Conservation (phyloP, 2,888 invertebrate genomes). For the Athrips mouffetella region DNA sequence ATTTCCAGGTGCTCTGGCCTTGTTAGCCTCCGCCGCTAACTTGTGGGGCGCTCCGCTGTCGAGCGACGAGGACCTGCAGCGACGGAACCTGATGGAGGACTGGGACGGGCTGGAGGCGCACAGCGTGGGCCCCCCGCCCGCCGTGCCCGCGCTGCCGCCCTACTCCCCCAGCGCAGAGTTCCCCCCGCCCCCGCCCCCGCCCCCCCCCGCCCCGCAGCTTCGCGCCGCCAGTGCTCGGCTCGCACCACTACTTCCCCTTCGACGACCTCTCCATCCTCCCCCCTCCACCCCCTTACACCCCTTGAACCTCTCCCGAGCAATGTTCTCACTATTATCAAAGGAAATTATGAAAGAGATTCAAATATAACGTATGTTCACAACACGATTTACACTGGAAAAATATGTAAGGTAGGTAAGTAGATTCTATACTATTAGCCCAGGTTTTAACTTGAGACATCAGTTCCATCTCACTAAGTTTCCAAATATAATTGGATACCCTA, state of each 20-base stretch:
- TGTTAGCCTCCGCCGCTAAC: slow-evolving; percentile 84
- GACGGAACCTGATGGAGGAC: slow-evolving; percentile 79
- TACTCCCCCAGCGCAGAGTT: slow-evolving; percentile 75
- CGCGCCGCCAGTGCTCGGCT: slow-evolving; percentile 58
- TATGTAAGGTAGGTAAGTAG: no score
- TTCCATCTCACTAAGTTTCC: no score
- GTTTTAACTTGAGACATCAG: no score
- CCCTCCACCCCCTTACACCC: slow-evolving; percentile 76
- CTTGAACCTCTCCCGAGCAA: slow-evolving; percentile 39
- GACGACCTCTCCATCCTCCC: slow-evolving; percentile 69
- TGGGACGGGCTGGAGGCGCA: slow-evolving; percentile 81
- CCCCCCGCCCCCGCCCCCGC: no score
- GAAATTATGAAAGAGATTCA: background rate
- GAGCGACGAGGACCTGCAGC: slow-evolving; percentile 65
- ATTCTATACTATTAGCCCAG: no score
- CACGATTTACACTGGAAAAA: no score
- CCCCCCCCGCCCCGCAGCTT: slow-evolving; percentile 46
- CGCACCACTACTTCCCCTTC: slow-evolving; percentile 70
- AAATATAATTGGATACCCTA: no score
- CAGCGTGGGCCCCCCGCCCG: slow-evolving; percentile 76
- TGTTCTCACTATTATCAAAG: background rate
- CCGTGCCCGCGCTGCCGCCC: slow-evolving; percentile 77
- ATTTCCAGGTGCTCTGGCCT: slow-evolving; percentile 80
- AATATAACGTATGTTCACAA: background rate
- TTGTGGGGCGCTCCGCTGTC: slow-evolving; percentile 78